Evolutionary conservation across 2,797 vertebrate genomes (phyloP).

Genomic region (Eutrigla gurnardus): DNA sequence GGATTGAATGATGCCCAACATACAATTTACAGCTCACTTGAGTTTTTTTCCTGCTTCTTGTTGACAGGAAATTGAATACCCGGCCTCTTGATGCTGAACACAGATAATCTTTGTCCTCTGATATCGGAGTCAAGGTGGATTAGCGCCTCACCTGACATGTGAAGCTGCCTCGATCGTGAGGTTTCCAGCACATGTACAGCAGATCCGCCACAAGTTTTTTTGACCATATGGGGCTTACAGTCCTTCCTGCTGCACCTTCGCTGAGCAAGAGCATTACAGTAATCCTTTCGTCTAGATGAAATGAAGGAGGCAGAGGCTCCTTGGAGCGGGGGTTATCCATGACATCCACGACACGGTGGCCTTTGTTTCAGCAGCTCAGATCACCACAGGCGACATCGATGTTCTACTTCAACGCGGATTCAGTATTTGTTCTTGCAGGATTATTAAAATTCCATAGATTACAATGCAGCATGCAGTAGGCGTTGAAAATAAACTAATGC

Average conservation of each 20-base stretch:
- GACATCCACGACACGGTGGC: constrained; percentile 24
- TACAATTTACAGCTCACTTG: too few species aligned
- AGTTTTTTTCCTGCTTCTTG: not conserved
- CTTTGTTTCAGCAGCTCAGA: constrained; percentile 17
- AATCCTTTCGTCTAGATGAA: constrained; percentile 78
- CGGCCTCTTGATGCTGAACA: not conserved
- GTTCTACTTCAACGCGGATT: not conserved
- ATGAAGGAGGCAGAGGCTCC: constrained; percentile 54
- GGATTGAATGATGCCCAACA: too few species aligned
- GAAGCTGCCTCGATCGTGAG: constrained; percentile 48
- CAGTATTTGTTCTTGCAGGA: not conserved
- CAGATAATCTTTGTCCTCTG: not conserved
- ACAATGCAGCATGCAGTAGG: not conserved
- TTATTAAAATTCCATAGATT: not conserved
- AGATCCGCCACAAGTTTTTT: constrained; percentile 61
- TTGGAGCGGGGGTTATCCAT: constrained; percentile 40
- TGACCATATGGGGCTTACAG: constrained; percentile 81
- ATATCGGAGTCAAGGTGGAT: constrained; percentile 47
- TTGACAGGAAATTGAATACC: not conserved
- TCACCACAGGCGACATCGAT: not conserved
- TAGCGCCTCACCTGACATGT: constrained; percentile 42
- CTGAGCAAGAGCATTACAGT: constrained; percentile 77
- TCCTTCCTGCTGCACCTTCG: constrained; percentile 66
- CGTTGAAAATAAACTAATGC: not conserved
- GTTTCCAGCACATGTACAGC: constrained; percentile 32